Percentiles rank a stretch among this genome's conserved stretches.
These are phyloP conservation scores for Urocitellus parryii DNA, from an alignment of 2,113 vertebrate species.

Conservation along the genomic window DNA sequence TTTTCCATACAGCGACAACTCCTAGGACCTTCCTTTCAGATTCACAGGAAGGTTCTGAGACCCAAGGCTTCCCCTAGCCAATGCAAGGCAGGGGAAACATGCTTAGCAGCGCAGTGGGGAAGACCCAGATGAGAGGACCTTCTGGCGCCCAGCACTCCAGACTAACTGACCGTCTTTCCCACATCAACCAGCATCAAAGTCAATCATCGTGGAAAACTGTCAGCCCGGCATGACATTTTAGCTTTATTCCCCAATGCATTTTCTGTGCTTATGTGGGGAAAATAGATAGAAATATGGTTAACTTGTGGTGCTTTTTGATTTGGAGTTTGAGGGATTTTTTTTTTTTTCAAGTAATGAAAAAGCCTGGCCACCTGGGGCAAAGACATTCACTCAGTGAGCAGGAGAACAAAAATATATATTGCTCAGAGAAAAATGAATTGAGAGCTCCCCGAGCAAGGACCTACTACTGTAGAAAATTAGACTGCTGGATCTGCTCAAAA, in stretches of 20 bases:
- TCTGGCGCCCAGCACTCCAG: neutral
- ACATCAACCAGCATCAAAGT: constrained; percentile 13
- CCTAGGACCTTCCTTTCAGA: neutral
- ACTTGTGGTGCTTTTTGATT: constrained; percentile 71
- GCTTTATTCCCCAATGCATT: constrained; percentile 47
- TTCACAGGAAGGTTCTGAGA: neutral
- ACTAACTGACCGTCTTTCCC: neutral
- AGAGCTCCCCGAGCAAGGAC: constrained; percentile 52
- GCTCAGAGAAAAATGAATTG: constrained; percentile 69
- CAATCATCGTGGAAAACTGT: constrained; percentile 39
- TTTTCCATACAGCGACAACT: neutral
- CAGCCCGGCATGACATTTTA: constrained; percentile 29
- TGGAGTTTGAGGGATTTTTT: constrained; percentile 56
- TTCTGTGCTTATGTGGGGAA: neutral
- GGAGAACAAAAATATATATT: constrained; percentile 23
- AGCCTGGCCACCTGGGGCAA: constrained; percentile 64
- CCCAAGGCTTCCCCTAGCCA: neutral
- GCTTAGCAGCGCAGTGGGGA: neutral
- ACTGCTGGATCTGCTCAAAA: constrained; percentile 43
- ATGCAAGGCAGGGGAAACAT: neutral
- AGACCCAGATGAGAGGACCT: neutral
- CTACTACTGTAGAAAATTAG: constrained; percentile 40
- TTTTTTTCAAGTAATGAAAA: constrained; percentile 75
- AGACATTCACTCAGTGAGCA: constrained; percentile 71
- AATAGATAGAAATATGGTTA: constrained; percentile 65